Evolutionary conservation across 2,797 vertebrate species (phyloP), one percentile per base, ranked within the genome.

Genomic region (Oreonectes daqikongensis): DNA sequence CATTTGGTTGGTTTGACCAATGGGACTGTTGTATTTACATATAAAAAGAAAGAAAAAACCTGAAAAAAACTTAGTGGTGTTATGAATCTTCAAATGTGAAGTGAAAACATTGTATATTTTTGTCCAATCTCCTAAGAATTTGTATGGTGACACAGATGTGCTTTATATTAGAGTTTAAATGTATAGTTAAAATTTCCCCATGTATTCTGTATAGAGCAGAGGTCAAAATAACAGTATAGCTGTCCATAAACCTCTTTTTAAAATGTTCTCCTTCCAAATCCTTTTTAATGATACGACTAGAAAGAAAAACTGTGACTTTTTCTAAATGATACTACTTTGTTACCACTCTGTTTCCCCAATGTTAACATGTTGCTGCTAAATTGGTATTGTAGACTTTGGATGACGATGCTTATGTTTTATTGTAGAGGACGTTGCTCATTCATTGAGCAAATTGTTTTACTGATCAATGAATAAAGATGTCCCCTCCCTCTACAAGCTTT

Each of bases 301-400:
- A 78, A 79, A 79, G 89, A 90, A 91, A 94, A 94, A 95, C 93
- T 96, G 95, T 97, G 95, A 96, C 91, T 94, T 94, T 93, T 90
- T 89, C 92, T 92, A 94, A 94, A 93, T 94, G 94, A 96, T 97
- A 95, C 93, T 95, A 95, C 95, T 95, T 96, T 94, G 93, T 93
- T 94, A 95, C 93, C 94, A 93, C 94, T 93, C 65, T 46, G 64
- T 85, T 91, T 92, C 92, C 94, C 94, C 92, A 91, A 93, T 92
- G 94, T 96, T 96, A 97, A 97, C 95, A 95, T 94, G 93, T 96
- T 98, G 97, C 96, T 98, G 96, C 97, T 98, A 97, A 98, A 95
- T 92, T 81, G 88, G 87, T 90, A 87, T 85, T 90, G 91, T 94
- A 95, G 92, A 93, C 82, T 89, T 90, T 84, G 89, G 65, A 76